phyloP scores from a whole-genome alignment of 2,113 vertebrate genomes.

The Cervus canadensis region DNA sequence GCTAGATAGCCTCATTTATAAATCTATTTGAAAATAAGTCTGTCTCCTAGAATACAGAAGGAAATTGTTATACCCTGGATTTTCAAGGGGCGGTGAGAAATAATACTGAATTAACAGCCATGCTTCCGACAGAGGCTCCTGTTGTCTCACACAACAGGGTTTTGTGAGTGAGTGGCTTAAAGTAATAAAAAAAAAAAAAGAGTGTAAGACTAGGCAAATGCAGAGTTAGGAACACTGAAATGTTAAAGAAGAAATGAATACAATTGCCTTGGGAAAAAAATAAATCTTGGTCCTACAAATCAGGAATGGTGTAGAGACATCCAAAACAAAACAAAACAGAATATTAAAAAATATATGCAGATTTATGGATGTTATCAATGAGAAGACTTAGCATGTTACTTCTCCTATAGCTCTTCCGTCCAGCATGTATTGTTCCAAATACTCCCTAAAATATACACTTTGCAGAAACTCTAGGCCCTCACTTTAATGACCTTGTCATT shows the following conservation, averaged over 20 bases:
- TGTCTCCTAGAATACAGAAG: background rate
- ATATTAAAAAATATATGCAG: slow-evolving; percentile 51
- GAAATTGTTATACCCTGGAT: background rate
- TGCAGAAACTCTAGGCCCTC: slow-evolving; percentile 51
- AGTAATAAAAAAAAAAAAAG: background rate
- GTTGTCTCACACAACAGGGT: background rate
- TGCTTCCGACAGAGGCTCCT: background rate
- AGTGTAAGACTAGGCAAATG: background rate
- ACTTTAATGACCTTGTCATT: slow-evolving; percentile 46
- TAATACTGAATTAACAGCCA: background rate
- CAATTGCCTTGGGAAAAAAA: background rate
- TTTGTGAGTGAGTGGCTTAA: background rate
- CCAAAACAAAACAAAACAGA: slow-evolving; percentile 54
- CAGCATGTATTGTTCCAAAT: slow-evolving; percentile 67
- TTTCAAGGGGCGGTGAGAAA: background rate
- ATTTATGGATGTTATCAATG: slow-evolving; percentile 60
- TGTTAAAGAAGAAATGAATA: slow-evolving; percentile 8
- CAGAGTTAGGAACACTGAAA: background rate
- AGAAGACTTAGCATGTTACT: slow-evolving; percentile 70
- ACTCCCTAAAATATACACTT: slow-evolving; percentile 64
- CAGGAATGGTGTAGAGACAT: slow-evolving; percentile 44
- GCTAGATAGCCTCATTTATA: background rate
- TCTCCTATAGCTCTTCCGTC: slow-evolving; percentile 62
- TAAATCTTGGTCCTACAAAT: slow-evolving; percentile 45
- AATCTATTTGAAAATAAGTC: background rate